These are phyloP conservation scores for Acestrorhynchus altus DNA, from an alignment of 2,797 vertebrate genomes.

Conservation along the genomic window DNA sequence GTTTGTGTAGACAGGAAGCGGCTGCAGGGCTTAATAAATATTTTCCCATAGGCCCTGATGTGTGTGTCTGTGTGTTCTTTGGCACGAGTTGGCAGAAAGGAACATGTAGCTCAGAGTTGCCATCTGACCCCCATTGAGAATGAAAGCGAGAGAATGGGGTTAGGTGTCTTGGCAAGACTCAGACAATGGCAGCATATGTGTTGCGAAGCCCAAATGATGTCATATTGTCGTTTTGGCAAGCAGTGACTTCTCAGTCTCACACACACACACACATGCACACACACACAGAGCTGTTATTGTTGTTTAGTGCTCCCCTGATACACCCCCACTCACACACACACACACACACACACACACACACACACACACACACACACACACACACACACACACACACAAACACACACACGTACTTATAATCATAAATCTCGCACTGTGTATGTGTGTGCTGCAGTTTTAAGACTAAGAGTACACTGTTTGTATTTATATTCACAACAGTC, in stretches of 20 bases:
- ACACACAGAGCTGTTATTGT: conserved; percentile 49
- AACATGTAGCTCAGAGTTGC: conserved; percentile 39
- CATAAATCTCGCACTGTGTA: conserved; percentile 20
- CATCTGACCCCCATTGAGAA: conserved; percentile 47
- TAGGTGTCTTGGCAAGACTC: conserved; percentile 70
- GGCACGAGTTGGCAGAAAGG: conserved; percentile 13
- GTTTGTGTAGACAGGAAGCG: conserved; percentile 31
- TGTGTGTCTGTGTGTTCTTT: conserved; percentile 6
- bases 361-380: conserved; percentile 26
- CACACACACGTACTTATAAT: conserved; percentile 42
- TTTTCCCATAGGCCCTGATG: conserved; percentile 43
- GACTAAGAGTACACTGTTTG: conserved; percentile 1
- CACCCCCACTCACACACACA: conserved; percentile 1
- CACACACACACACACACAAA: conserved; percentile 17
- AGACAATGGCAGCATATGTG: conserved; percentile 64
- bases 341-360: too few species aligned
- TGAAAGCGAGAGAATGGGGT: conserved; percentile 58
- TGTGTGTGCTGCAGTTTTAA: conserved; percentile 21
- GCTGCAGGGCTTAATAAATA: conserved; percentile 46
- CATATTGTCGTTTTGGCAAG: conserved; percentile 72
- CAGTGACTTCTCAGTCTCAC: conserved; percentile 66
- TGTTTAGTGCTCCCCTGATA: conserved; percentile 51
- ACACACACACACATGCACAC: conserved; percentile 60
- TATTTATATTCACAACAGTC: not conserved
- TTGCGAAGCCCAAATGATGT: conserved; percentile 68